These are phyloP conservation scores for Eilema depressum DNA, from an alignment of 2,888 invertebrate species.

Conservation along the genomic window DNA sequence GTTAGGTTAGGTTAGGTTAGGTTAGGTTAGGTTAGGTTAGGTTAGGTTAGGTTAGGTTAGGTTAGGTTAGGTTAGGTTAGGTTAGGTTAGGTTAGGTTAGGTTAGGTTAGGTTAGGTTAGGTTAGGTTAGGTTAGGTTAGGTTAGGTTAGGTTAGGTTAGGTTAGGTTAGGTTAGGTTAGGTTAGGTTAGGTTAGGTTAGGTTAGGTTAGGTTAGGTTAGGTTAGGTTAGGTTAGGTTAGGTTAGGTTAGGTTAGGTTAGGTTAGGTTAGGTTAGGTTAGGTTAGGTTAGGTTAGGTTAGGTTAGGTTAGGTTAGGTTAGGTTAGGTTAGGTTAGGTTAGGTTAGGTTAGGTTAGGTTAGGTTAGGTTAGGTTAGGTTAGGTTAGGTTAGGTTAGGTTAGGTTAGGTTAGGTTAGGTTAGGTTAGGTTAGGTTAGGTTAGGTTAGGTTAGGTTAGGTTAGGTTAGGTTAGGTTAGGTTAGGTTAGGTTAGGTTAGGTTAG, in stretches of 20 bases:
- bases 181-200: slow-evolving; percentile 23
- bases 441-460: slow-evolving; percentile 35
- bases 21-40: slow-evolving; percentile 14
- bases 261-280: slow-evolving; percentile 35
- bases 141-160: slow-evolving; percentile 22
- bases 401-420: slow-evolving; percentile 26
- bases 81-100: slow-evolving; percentile 22
- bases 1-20: slow-evolving; percentile 21
- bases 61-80: slow-evolving; percentile 23
- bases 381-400: slow-evolving; percentile 26
- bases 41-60: slow-evolving; percentile 23
- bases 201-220: slow-evolving; percentile 25
- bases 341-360: slow-evolving; percentile 35
- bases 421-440: slow-evolving; percentile 31
- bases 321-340: slow-evolving; percentile 32
- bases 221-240: slow-evolving; percentile 25
- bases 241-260: slow-evolving; percentile 38
- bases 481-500: slow-evolving; percentile 20
- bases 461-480: slow-evolving; percentile 24
- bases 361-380: slow-evolving; percentile 26
- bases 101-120: slow-evolving; percentile 22
- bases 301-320: slow-evolving; percentile 21
- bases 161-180: slow-evolving; percentile 20
- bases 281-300: slow-evolving; percentile 23
- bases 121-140: slow-evolving; percentile 23